Percentiles rank a stretch among this genome's conserved stretches.
phyloP scores from a whole-genome alignment of 2,797 vertebrate species.

The Zenarchopterus dispar region DNA sequence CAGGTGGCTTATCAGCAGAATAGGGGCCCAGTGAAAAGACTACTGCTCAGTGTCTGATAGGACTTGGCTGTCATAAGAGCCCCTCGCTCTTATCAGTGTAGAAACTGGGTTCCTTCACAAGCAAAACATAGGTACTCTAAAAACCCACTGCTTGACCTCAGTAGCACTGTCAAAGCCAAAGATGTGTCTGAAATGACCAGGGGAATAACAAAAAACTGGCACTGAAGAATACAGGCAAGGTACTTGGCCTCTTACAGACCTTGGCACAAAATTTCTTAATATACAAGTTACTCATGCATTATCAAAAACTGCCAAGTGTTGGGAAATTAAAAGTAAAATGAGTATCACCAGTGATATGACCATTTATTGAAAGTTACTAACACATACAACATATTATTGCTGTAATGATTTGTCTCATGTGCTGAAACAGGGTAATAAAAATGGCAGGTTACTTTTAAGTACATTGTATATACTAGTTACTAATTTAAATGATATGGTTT shows the following conservation, averaged over 20 bases:
- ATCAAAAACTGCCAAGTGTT: too few relatives aligned
- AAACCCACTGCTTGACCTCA: background rate
- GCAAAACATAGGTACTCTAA: slow-evolving; percentile 33
- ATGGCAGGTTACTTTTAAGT: too few relatives aligned
- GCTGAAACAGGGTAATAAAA: too few relatives aligned
- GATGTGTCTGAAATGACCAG: background rate
- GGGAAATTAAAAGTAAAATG: too few relatives aligned
- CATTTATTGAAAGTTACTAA: too few relatives aligned
- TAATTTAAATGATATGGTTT: too few relatives aligned
- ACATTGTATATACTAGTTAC: too few relatives aligned
- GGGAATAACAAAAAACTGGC: background rate
- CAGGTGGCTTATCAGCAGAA: slow-evolving; percentile 73
- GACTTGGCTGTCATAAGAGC: slow-evolving; percentile 61
- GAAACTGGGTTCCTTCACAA: slow-evolving; percentile 47
- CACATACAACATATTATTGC: too few relatives aligned
- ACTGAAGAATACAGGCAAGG: background rate
- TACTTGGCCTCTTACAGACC: background rate
- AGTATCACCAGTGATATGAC: too few relatives aligned
- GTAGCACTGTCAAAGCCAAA: slow-evolving; percentile 8
- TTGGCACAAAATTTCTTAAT: too few relatives aligned
- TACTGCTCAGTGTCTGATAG: slow-evolving; percentile 75
- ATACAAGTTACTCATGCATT: too few relatives aligned
- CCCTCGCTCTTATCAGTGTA: slow-evolving; percentile 67
- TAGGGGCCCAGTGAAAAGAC: slow-evolving; percentile 69
- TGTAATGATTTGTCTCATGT: too few relatives aligned